A percentile compares a stretch with the other conserved stretches of the same genome.
Conservation (phyloP, 2,113 vertebrate genomes). For the Miniopterus natalensis region DNA sequence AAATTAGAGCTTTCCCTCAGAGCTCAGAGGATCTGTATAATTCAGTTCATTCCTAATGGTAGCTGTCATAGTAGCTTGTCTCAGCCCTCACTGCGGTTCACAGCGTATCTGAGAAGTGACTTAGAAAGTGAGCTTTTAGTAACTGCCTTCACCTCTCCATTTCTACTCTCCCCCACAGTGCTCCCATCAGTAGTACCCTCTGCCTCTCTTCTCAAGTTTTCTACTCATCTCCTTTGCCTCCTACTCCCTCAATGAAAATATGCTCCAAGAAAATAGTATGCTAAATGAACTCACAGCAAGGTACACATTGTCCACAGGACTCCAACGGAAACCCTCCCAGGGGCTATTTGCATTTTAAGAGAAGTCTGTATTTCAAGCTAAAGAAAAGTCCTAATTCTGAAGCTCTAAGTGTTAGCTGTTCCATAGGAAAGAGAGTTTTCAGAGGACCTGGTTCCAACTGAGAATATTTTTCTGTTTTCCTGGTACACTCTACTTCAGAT, state of each 20-base stretch:
- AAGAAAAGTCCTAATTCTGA: slow-evolving; percentile 25
- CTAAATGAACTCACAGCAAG: slow-evolving; percentile 33
- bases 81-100: not conserved
- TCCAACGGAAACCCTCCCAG: not conserved
- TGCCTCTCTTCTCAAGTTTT: slow-evolving; percentile 28
- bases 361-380: slow-evolving; percentile 43
- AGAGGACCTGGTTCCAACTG: not conserved
- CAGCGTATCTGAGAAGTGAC: slow-evolving; percentile 32
- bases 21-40: not conserved
- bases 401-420: not conserved
- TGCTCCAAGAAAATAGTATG: not conserved
- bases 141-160: not conserved
- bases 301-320: not conserved
- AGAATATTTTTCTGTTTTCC: slow-evolving; percentile 53
- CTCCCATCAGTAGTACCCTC: too few relatives aligned
- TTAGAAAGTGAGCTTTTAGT: not conserved
- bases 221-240: not conserved
- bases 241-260: slow-evolving; percentile 26
- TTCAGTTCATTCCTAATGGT: not conserved
- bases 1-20: slow-evolving; percentile 10
- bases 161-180: not conserved
- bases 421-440: slow-evolving; percentile 40
- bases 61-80: not conserved
- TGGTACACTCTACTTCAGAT: slow-evolving; percentile 7
- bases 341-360: slow-evolving; percentile 37